phyloP scores from a whole-genome alignment of 2,113 vertebrate species.

The Phodopus roborovskii region DNA sequence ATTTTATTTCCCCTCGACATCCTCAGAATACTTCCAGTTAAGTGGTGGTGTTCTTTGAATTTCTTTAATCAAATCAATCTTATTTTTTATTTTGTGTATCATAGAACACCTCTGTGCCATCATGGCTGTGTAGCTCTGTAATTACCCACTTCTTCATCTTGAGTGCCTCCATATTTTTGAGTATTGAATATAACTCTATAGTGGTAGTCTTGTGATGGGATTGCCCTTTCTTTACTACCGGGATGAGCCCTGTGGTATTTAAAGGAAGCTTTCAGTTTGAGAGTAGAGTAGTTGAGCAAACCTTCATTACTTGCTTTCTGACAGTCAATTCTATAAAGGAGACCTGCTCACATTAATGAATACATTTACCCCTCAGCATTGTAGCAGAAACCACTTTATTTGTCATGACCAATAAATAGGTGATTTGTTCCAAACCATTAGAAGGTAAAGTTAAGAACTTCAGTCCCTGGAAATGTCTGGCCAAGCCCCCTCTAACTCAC shows the following conservation, averaged over 20 bases:
- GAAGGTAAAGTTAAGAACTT: slow-evolving; percentile 85
- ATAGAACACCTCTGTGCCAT: slow-evolving; percentile 84
- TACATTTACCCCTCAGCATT: slow-evolving; percentile 82
- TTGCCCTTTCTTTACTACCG: slow-evolving; percentile 84
- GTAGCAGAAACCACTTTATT: slow-evolving; percentile 86
- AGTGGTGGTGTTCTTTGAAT: slow-evolving; percentile 87
- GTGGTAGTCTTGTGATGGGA: slow-evolving; percentile 84
- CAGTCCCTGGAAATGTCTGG: slow-evolving; percentile 85
- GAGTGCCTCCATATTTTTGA: slow-evolving; percentile 81
- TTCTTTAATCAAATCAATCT: slow-evolving; percentile 87
- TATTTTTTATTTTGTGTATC: slow-evolving; percentile 85
- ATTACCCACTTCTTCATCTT: slow-evolving; percentile 82
- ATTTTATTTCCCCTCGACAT: slow-evolving; percentile 83
- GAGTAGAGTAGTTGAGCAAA: slow-evolving; percentile 86
- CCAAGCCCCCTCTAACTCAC: slow-evolving; percentile 87
- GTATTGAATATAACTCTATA: slow-evolving; percentile 82
- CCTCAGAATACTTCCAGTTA: slow-evolving; percentile 85
- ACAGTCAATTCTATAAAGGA: slow-evolving; percentile 86
- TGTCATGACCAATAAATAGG: slow-evolving; percentile 86
- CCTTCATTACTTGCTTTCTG: slow-evolving; percentile 85
- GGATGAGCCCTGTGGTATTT: slow-evolving; percentile 82
- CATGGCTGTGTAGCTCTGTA: slow-evolving; percentile 85
- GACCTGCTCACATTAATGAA: slow-evolving; percentile 85
- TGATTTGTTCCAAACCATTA: slow-evolving; percentile 88
- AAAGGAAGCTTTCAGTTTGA: slow-evolving; percentile 84